A percentile compares a stretch with the other conserved stretches of the same genome.
Evolutionary conservation across 2,113 vertebrate species (phyloP).

Genomic region (Anguilla rostrata): DNA sequence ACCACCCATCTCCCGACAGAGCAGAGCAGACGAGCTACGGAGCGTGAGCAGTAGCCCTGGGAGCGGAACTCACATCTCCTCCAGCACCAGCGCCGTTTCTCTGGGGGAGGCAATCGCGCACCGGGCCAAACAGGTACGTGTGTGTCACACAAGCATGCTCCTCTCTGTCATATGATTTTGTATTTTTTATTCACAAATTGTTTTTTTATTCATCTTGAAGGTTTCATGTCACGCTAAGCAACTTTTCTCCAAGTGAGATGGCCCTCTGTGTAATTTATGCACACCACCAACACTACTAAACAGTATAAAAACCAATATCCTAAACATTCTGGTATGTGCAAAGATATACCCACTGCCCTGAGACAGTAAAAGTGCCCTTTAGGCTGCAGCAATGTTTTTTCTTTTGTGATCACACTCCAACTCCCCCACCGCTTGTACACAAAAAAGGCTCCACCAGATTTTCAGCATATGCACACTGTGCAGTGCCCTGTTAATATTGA

Average conservation of each 20-base stretch:
- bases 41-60: slow-evolving; percentile 40
- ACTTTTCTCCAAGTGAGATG: background rate
- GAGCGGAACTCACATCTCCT: slow-evolving; percentile 44
- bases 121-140: slow-evolving; percentile 41
- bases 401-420: too few species aligned
- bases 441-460: background rate
- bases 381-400: too few species aligned
- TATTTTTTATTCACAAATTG: too few species aligned
- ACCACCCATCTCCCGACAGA: background rate
- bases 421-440: too few species aligned
- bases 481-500: too few species aligned
- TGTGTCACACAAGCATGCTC: background rate
- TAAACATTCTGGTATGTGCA: too few species aligned
- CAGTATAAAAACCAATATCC: background rate
- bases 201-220: background rate
- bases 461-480: background rate
- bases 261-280: too few species aligned
- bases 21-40: slow-evolving; percentile 37
- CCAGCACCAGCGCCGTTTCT: slow-evolving; percentile 44
- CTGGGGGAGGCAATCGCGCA: slow-evolving; percentile 51
- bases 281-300: background rate
- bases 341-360: too few species aligned
- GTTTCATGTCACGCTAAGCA: too few species aligned
- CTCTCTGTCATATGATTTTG: background rate
- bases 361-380: too few species aligned